Base-by-base conservation (phyloP, 2,797 vertebrate species). In the Poecile montanus region DNA sequence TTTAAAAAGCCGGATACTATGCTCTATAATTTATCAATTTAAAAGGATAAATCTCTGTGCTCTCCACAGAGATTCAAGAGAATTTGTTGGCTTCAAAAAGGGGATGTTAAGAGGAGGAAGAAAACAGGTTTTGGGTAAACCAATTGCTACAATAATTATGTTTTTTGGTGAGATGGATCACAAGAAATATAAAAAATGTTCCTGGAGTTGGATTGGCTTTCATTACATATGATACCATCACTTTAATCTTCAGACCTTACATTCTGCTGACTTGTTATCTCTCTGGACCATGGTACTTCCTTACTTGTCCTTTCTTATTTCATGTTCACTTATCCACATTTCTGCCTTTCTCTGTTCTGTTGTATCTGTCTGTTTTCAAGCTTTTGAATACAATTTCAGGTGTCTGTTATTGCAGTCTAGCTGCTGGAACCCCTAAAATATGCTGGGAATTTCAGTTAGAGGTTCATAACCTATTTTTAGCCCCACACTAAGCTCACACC, bases 211-310 rank as follows among this genome's bases (percentile, higher is more conserved):
- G 2, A 16, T 11, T 29, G 25, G 5, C 10, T 45, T 83, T 78
- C 3, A 3, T 61, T 57, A 16, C 0, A 0, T 45, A 32, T 0
- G 2, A 40, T n/a, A 3, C 19, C 51, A 81, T 70, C 56, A 30
- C 16, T 58, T 88, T 50, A 11, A 12, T 82, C 40, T 66, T 84
- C 72, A 83, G 42, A 71, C 25, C 12, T 94, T 77, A 58, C n/a
- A 1, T 77, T 88, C 23, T 62, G 20, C 50, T 78, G 42, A 11
- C 50, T 60, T 32, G 42, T 48, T 78, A 34, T 34, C 32, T 70
- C 36, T 75, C 50, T 6, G 1, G 32, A 62, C 29, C 30, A 16
- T 13, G 36, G 50, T 54, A 21, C 7, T 70, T 85, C 29, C 27
- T 66, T 87, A 26, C 34, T 56, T 60, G n/a, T 77, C 40, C 38